These are phyloP conservation scores for Augochlorella aurata DNA, from an alignment of 2,888 invertebrate species.

Conservation along the genomic window DNA sequence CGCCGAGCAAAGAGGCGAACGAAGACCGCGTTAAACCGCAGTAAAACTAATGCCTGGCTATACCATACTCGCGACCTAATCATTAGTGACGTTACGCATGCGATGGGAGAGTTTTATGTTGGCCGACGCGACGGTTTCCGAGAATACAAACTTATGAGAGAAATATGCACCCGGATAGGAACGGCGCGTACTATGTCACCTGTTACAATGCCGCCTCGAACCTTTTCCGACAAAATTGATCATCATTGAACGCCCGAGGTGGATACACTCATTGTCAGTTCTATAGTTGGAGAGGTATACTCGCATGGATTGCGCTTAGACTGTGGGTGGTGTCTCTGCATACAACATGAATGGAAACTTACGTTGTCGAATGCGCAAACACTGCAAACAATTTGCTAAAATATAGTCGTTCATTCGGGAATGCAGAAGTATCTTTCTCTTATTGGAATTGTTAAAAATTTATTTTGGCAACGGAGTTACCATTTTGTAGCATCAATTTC, in stretches of 20 bases:
- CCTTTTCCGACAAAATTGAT: neutral
- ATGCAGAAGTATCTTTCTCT: too few relatives aligned
- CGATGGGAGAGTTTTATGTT: neutral
- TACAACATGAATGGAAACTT: neutral
- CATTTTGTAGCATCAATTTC: neutral
- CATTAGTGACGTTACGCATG: constrained; percentile 3
- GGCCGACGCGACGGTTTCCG: neutral
- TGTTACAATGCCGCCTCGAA: neutral
- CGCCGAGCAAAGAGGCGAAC: neutral
- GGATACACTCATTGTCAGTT: neutral
- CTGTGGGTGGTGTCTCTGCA: neutral
- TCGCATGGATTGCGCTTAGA: neutral
- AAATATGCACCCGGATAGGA: neutral
- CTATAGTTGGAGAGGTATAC: neutral
- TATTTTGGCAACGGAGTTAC: neutral
- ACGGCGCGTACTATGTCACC: neutral
- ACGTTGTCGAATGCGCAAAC: too few relatives aligned
- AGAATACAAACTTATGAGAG: neutral
- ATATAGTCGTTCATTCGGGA: too few relatives aligned
- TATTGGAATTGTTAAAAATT: neutral
- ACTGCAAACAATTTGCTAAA: too few relatives aligned
- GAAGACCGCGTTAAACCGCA: neutral
- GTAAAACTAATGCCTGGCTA: neutral
- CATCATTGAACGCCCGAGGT: neutral
- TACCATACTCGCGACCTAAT: neutral